Evolutionary conservation across 2,888 invertebrate species (phyloP), one percentile per base, ranked within the genome.

Genomic region (Lydus trimaculatus): DNA sequence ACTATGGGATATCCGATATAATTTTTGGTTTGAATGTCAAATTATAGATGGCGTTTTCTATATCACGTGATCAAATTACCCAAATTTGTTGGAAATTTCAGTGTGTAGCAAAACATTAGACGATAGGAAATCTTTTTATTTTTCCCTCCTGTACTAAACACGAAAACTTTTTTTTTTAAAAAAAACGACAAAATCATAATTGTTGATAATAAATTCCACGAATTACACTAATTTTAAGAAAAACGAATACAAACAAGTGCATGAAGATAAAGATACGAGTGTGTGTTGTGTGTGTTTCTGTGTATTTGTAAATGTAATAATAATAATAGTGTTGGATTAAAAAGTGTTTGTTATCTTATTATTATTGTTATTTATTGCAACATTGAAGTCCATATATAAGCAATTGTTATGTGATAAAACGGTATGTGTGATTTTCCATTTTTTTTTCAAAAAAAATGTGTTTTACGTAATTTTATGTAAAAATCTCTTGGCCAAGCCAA

Each of bases 381-480:
- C 43, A 9, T 59, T 28, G 69, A 15, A 52, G 65, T 58, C 63
- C 52, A 64, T 13, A 58, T 28, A 28, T 48, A 61, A 60, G 39
- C 31, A 11, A 60, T 66, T 69, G 69, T 69, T 69, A 69, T 69
- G 69, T 69, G 69, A 69, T 66, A 63, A n/a, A n/a, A 61, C 61
- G 69, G 69, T 69, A 69, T 17, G 60, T 20, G 7, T 33, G 33
- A 33, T 33, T 33, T 33, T 11, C 33, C 8, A 33, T 28, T 4
- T 3, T 11, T 7, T 28, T 4, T 3, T 11, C 33, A 33, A 33
- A 59, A 63, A 31, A 5, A 61, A 20, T 23, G 15, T 31, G 58
- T 52, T 69, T 69, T 65, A 61, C 69, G 65, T 65, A 65, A 69
- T 65, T 36, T 36, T 36, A 36, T 15, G 33, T 11, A 7, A 7